Conservation (phyloP, 2,113 vertebrate species). For the Chrysemys picta region DNA sequence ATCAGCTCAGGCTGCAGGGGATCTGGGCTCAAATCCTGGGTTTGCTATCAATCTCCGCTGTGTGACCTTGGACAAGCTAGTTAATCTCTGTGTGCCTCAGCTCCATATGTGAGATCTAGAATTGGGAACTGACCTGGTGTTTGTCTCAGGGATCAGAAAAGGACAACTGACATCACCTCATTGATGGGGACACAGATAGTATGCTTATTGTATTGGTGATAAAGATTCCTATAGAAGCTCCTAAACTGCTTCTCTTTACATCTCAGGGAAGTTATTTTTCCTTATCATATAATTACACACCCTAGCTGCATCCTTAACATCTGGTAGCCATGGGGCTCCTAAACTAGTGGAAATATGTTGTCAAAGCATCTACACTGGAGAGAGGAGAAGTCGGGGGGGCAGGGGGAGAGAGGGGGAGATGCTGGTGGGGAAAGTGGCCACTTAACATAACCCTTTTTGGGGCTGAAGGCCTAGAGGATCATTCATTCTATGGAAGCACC, state of each 20-base stretch:
- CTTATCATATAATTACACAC: not conserved
- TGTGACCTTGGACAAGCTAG: not conserved
- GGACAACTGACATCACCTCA: fast-evolving
- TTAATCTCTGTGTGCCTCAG: not conserved
- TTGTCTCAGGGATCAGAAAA: not conserved
- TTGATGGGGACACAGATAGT: too few species aligned
- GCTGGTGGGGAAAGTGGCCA: not conserved
- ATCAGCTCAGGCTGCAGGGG: not conserved
- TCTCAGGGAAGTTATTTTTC: not conserved
- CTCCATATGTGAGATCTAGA: too few species aligned
- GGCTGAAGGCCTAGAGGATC: not conserved
- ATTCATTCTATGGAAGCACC: not conserved
- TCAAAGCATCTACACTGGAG: not conserved
- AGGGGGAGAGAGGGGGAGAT: fast-evolving
- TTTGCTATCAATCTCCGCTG: not conserved
- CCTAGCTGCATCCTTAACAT: not conserved
- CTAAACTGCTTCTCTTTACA: not conserved
- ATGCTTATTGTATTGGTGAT: not conserved
- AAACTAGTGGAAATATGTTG: fast-evolving
- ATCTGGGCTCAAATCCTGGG: not conserved
- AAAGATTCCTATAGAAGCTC: not conserved
- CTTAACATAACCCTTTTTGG: not conserved
- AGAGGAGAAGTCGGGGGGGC: fast-evolving
- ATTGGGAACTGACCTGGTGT: not conserved
- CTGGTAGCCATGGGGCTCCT: fast-evolving